These are phyloP conservation scores for Agrochola lota DNA, from an alignment of 2,888 invertebrate species.

Conservation along the genomic window DNA sequence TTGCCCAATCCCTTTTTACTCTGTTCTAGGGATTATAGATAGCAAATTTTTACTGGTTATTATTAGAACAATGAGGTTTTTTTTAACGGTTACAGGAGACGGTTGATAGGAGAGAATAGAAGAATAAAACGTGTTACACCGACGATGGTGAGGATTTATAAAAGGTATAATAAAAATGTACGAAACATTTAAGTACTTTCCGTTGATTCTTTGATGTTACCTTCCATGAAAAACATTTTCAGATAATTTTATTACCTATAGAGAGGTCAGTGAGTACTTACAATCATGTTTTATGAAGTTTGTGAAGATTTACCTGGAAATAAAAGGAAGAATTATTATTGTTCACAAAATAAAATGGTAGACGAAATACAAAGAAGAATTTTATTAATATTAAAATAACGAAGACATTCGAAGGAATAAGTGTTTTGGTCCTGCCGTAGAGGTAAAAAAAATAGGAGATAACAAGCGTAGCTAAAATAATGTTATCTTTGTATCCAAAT, in stretches of 20 bases:
- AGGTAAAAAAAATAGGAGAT: background rate
- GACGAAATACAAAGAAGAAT: background rate
- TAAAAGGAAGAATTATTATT: constrained; percentile 29
- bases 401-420: background rate
- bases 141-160: background rate
- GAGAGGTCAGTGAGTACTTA: constrained; percentile 46
- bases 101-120: background rate
- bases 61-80: background rate
- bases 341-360: constrained; percentile 1
- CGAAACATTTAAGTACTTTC: background rate
- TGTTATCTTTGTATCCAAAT: background rate
- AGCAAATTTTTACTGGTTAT: background rate
- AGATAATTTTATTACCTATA: constrained; percentile 26
- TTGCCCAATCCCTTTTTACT: background rate
- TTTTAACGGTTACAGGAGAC: background rate
- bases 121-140: background rate
- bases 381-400: background rate
- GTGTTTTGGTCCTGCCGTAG: background rate
- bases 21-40: background rate
- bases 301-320: constrained; percentile 57
- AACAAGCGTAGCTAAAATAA: background rate
- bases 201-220: constrained; percentile 16
- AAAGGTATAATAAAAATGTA: background rate
- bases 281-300: constrained; percentile 12
- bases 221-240: constrained; percentile 27